phyloP scores from a whole-genome alignment of 1,140 invertebrate species.

The Habropoda laboriosa region DNA sequence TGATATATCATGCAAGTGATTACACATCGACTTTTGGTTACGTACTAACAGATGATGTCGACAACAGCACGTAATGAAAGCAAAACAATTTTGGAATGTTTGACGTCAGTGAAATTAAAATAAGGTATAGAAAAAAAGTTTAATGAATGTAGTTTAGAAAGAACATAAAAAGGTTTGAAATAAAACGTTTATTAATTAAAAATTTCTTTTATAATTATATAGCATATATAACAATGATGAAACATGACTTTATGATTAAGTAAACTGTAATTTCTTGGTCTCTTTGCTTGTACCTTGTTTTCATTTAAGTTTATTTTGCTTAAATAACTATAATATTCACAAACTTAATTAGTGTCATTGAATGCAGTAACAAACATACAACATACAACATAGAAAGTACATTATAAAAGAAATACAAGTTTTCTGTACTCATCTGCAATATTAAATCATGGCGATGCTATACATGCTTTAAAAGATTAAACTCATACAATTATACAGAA shows the following conservation, averaged over 20 bases:
- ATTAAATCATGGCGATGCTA: constrained; percentile 3
- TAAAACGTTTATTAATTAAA: not conserved
- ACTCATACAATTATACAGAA: constrained; percentile 30
- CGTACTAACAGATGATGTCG: not conserved
- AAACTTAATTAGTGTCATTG: constrained; percentile 25
- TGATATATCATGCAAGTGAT: constrained; percentile 29
- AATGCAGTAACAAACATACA: constrained; percentile 37
- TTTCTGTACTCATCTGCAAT: constrained; percentile 9
- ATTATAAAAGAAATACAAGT: constrained; percentile 50
- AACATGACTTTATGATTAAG: not conserved
- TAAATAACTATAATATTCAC: constrained; percentile 43
- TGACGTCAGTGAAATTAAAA: constrained; percentile 17
- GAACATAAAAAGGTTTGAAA: not conserved
- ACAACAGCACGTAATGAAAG: not conserved
- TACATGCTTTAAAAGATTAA: constrained; percentile 20
- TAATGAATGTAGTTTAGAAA: not conserved
- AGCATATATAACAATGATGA: not conserved
- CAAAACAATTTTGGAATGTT: not conserved
- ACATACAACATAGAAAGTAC: constrained; percentile 24
- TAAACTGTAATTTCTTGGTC: constrained; percentile 29
- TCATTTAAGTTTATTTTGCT: constrained; percentile 10
- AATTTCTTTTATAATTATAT: constrained; percentile 12
- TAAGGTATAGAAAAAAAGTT: not conserved
- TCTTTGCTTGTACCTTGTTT: constrained; percentile 24
- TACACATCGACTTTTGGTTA: not conserved